Conservation (phyloP, 2,113 vertebrate genomes). For the Dasyornis broadbenti region DNA sequence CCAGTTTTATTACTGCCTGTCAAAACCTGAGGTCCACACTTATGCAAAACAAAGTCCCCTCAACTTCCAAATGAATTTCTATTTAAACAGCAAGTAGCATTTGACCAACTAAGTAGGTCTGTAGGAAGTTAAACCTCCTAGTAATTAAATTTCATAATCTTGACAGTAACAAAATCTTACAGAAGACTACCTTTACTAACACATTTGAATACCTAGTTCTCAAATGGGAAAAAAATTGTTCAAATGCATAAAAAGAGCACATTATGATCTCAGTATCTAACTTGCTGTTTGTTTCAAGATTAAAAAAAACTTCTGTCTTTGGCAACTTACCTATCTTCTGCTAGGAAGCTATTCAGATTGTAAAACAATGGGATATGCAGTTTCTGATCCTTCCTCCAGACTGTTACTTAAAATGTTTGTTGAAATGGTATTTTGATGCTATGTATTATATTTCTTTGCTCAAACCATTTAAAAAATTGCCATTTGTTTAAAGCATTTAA, state of each 20-base stretch:
- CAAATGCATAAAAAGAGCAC: not conserved
- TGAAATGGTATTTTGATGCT: not conserved
- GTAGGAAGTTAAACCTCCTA: not conserved
- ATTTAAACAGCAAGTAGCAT: not conserved
- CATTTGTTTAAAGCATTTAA: not conserved
- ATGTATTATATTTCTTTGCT: not conserved
- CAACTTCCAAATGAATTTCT: not conserved
- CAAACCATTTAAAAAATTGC: not conserved
- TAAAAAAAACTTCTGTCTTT: not conserved
- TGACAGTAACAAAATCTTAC: not conserved
- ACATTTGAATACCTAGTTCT: not conserved
- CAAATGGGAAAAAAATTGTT: not conserved
- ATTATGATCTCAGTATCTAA: not conserved
- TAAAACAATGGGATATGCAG: not conserved
- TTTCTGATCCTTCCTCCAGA: not conserved
- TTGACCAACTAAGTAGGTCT: not conserved
- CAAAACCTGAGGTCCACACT: not conserved
- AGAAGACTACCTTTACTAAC: not conserved
- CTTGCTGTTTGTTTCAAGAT: not conserved
- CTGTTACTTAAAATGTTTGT: not conserved
- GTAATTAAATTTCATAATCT: not conserved
- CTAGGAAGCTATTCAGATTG: not conserved
- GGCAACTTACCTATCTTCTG: not conserved
- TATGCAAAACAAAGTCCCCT: not conserved
- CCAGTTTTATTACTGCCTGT: not conserved